These are phyloP conservation scores for Tachyglossus aculeatus DNA, from an alignment of 2,797 vertebrate species.

Conservation along the genomic window DNA sequence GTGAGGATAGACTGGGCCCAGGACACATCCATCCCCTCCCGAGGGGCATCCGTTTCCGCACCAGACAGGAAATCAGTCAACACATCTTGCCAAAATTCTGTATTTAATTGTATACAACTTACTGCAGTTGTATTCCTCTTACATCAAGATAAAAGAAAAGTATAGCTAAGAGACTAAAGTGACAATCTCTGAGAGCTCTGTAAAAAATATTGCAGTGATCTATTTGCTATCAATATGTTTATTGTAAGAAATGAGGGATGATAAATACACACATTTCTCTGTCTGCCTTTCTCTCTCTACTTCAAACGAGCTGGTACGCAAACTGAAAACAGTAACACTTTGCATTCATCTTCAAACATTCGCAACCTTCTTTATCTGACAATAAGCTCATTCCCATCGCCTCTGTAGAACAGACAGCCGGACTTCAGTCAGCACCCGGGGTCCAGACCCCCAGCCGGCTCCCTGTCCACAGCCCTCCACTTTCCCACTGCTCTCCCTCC, in stretches of 20 bases:
- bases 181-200: constrained; percentile 53
- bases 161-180: constrained; percentile 48
- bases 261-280: constrained; percentile 66
- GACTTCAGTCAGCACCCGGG: constrained; percentile 75
- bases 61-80: too few relatives aligned
- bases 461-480: too few relatives aligned
- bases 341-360: constrained; percentile 63
- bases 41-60: too few relatives aligned
- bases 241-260: constrained; percentile 54
- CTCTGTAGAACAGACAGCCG: constrained; percentile 75
- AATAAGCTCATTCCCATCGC: constrained; percentile 76
- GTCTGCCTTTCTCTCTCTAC: constrained; percentile 51
- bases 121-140: constrained; percentile 60
- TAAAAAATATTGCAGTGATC: constrained; percentile 33
- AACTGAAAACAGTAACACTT: constrained; percentile 63
- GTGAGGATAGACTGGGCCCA: too few relatives aligned
- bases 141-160: constrained; percentile 59
- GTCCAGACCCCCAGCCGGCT: too few relatives aligned
- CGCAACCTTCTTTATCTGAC: constrained; percentile 61
- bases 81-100: constrained; percentile 43
- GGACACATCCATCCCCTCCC: too few relatives aligned
- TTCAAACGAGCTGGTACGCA: constrained; percentile 59
- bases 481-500: too few relatives aligned
- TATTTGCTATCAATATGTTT: constrained; percentile 57
- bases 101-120: constrained; percentile 61